These are phyloP conservation scores for Empis livida DNA, from an alignment of 2,888 invertebrate species.

Conservation along the genomic window DNA sequence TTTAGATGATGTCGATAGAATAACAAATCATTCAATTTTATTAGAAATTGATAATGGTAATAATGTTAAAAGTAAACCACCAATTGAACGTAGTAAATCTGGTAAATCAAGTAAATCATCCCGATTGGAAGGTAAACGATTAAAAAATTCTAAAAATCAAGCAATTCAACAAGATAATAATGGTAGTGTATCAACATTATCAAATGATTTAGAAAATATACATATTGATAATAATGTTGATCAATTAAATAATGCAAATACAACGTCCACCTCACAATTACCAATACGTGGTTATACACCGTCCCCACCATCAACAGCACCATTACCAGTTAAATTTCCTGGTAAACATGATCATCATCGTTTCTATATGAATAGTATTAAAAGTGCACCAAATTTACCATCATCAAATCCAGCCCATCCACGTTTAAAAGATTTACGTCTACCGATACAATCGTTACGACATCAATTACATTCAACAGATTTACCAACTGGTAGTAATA, in stretches of 20 bases:
- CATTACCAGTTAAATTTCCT: slow-evolving; percentile 68
- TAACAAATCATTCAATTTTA: slow-evolving; percentile 67
- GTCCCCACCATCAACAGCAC: slow-evolving; percentile 74
- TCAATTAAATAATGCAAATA: slow-evolving; percentile 35
- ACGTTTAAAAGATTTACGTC: slow-evolving; percentile 56
- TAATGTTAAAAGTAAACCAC: slow-evolving; percentile 11
- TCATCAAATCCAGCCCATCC: slow-evolving; percentile 52
- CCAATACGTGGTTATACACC: slow-evolving; percentile 62
- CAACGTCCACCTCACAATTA: slow-evolving; percentile 43
- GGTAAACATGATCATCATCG: slow-evolving; percentile 48
- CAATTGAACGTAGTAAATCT: slow-evolving; percentile 2
- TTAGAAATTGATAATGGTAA: slow-evolving; percentile 41
- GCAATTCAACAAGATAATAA: slow-evolving; percentile 27
- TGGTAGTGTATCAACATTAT: slow-evolving; percentile 17
- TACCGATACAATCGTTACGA: slow-evolving; percentile 57
- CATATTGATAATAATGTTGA: slow-evolving; percentile 37
- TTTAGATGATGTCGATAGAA: slow-evolving; percentile 67
- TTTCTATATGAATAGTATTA: slow-evolving; percentile 59
- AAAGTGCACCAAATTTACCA: slow-evolving; percentile 68
- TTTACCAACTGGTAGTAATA: slow-evolving; percentile 39
- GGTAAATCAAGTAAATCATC: slow-evolving; percentile 38
- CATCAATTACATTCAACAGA: slow-evolving; percentile 17
- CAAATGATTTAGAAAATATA: slow-evolving; percentile 46
- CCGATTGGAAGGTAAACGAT: slow-evolving; percentile 28
- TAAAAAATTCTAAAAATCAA: slow-evolving; percentile 34